Evolutionary conservation across 2,797 vertebrate species (phyloP).

Genomic region (Moxostoma hubbsi): DNA sequence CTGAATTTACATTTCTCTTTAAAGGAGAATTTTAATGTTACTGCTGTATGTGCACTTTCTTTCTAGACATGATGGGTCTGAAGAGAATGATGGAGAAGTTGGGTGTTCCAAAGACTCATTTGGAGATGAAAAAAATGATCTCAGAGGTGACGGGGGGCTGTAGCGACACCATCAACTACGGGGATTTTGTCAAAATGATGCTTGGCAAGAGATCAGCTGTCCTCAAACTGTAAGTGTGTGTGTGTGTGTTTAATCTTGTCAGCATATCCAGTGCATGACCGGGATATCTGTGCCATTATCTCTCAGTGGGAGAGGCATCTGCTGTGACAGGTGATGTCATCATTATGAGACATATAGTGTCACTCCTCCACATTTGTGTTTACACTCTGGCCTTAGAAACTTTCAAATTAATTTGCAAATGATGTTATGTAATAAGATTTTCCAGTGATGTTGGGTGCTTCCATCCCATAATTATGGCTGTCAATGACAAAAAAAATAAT

Average conservation of each 20-base stretch:
- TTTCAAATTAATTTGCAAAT: no score
- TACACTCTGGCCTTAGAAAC: not conserved
- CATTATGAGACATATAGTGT: conserved; percentile 21
- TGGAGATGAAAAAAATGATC: conserved; percentile 98
- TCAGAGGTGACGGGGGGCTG: conserved; percentile 89
- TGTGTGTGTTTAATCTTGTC: conserved; percentile 52
- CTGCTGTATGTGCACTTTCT: not conserved
- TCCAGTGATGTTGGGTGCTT: no score
- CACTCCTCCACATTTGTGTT: not conserved
- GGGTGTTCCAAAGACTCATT: conserved; percentile 94
- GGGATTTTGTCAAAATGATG: conserved; percentile 97
- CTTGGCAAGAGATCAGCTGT: conserved; percentile 94
- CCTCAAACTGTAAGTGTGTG: conserved; percentile 90
- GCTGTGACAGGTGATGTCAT: conserved; percentile 63
- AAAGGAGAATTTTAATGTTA: not conserved
- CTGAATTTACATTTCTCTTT: no score
- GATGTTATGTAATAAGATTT: no score
- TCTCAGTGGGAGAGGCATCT: conserved; percentile 34
- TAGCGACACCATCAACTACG: conserved; percentile 93
- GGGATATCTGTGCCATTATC: conserved; percentile 54
- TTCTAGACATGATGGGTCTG: conserved; percentile 92
- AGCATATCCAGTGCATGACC: conserved; percentile 48
- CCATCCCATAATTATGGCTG: not conserved
- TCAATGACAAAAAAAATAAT: conserved; percentile 11
- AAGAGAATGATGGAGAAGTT: conserved; percentile 99